These are phyloP conservation scores for Anadara kagoshimensis DNA, from an alignment of 1,140 invertebrate species.

Conservation along the genomic window DNA sequence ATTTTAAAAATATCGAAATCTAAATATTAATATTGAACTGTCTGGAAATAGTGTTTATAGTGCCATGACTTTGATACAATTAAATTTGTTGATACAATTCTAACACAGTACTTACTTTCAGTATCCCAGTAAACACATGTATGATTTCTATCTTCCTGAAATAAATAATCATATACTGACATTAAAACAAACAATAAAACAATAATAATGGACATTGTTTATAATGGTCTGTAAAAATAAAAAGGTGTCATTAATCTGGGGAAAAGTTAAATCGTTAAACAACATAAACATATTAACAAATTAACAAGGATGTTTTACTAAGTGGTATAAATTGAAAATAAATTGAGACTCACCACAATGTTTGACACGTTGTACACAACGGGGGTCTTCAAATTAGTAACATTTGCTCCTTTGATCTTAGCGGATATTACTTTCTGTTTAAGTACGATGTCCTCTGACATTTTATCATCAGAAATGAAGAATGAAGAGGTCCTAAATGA, in stretches of 20 bases:
- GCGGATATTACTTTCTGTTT: slow-evolving; percentile 65
- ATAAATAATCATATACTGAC: not conserved
- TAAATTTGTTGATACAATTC: too few species aligned
- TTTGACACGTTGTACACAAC: slow-evolving; percentile 66
- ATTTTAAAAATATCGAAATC: too few species aligned
- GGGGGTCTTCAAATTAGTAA: slow-evolving; percentile 71
- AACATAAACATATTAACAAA: too few species aligned
- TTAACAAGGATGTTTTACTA: too few species aligned
- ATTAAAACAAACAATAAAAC: too few species aligned
- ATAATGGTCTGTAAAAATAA: too few species aligned
- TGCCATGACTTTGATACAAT: too few species aligned
- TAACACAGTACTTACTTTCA: slow-evolving; percentile 61
- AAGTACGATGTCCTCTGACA: slow-evolving; percentile 48
- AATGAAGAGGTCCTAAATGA: slow-evolving; percentile 57
- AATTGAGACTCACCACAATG: slow-evolving; percentile 54
- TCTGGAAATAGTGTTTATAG: too few species aligned
- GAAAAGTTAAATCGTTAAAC: too few species aligned
- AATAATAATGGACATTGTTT: too few species aligned
- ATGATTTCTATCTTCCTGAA: slow-evolving; percentile 52
- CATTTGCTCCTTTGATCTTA: slow-evolving; percentile 57
- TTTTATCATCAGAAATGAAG: slow-evolving; percentile 47
- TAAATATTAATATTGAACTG: too few species aligned
- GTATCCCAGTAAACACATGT: slow-evolving; percentile 76
- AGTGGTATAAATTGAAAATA: not conserved
- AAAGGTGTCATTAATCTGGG: too few species aligned